Evolutionary conservation across 1,140 invertebrate genomes (phyloP).

Genomic region (Papilio polyxenes): DNA sequence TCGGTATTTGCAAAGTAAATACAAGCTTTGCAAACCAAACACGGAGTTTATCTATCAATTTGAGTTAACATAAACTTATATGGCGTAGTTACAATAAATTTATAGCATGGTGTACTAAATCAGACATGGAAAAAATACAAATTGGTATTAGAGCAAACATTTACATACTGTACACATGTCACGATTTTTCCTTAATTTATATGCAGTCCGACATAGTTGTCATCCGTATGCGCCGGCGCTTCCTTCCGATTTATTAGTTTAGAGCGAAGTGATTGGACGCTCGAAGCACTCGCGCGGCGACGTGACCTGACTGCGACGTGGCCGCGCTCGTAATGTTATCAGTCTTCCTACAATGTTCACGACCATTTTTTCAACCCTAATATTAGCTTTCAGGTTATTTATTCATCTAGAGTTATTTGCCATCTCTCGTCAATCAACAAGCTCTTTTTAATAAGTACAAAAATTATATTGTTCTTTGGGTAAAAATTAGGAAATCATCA

Average conservation of each 20-base stretch:
- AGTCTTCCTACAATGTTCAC: slow-evolving; percentile 8
- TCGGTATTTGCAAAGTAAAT: background rate
- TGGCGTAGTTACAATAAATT: background rate
- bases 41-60: background rate
- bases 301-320: slow-evolving; percentile 62
- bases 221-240: slow-evolving; percentile 67
- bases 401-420: background rate
- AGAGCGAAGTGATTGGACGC: slow-evolving; percentile 73
- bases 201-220: slow-evolving; percentile 55
- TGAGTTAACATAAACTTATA: background rate
- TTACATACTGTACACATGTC: slow-evolving; percentile 33
- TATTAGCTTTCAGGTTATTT: background rate
- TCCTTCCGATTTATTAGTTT: slow-evolving; percentile 75
- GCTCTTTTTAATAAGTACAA: background rate
- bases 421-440: background rate
- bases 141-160: slow-evolving; percentile 25
- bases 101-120: background rate
- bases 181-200: slow-evolving; percentile 50
- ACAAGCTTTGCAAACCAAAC: too few species aligned
- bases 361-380: background rate
- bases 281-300: slow-evolving; percentile 58
- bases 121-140: background rate
- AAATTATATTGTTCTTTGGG: too few species aligned
- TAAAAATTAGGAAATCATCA: too few species aligned
- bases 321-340: slow-evolving; percentile 14